These are phyloP conservation scores for Tympanuchus pallidicinctus DNA, from an alignment of 2,113 vertebrate species.

Conservation along the genomic window DNA sequence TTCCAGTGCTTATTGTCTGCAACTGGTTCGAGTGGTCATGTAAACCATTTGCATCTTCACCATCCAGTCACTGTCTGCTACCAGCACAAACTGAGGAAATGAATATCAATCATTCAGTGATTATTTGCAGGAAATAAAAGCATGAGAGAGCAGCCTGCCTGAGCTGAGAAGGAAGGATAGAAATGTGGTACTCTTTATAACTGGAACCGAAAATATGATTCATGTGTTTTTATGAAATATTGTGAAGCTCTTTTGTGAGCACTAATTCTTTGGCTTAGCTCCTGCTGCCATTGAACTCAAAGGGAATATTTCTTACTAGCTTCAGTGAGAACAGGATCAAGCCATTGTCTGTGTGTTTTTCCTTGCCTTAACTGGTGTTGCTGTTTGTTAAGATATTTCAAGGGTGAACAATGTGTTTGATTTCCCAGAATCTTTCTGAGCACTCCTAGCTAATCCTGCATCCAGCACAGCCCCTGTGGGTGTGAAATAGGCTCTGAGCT, in stretches of 20 bases:
- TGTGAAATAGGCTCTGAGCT: neutral
- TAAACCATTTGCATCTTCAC: neutral
- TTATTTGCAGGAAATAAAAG: conserved; percentile 51
- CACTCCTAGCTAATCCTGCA: neutral
- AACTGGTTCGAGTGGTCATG: neutral
- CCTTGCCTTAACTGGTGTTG: neutral
- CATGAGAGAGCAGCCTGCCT: neutral
- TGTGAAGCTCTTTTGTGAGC: neutral
- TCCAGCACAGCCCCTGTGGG: neutral
- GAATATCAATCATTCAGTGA: conserved; percentile 16
- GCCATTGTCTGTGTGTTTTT: neutral
- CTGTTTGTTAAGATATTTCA: neutral
- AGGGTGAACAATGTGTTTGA: neutral
- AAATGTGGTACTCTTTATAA: neutral
- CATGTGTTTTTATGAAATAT: neutral
- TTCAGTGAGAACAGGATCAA: neutral
- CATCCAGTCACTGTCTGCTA: conserved; percentile 6
- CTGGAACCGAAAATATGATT: neutral
- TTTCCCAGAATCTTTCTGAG: neutral
- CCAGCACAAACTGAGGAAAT: conserved; percentile 31
- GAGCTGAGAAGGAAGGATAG: conserved; percentile 23
- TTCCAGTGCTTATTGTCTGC: neutral
- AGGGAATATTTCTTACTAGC: neutral
- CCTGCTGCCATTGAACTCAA: neutral
- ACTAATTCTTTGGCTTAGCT: neutral